Evolutionary conservation across 2,113 vertebrate species (phyloP).

Genomic region (Cricetomys ansorgei): DNA sequence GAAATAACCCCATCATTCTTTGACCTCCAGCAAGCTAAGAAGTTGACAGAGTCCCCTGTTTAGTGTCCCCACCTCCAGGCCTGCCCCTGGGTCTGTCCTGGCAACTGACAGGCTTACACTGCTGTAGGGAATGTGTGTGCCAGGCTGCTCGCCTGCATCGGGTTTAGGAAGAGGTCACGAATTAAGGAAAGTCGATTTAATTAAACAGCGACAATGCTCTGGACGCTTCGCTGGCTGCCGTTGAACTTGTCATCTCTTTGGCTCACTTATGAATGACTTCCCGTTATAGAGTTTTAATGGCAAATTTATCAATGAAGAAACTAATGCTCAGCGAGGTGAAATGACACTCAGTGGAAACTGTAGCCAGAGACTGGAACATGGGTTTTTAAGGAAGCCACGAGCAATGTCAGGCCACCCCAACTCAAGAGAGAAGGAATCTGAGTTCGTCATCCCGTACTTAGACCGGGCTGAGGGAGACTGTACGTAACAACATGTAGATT

Average conservation of each 20-base stretch:
- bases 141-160: neutral
- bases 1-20: constrained; percentile 38
- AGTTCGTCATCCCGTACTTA: neutral
- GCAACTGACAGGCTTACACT: neutral
- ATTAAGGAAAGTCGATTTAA: neutral
- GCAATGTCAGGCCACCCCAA: neutral
- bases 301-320: constrained; percentile 8
- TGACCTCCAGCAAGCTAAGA: neutral
- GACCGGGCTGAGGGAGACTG: too few species aligned
- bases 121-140: neutral
- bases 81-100: neutral
- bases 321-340: neutral
- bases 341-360: neutral
- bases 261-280: neutral
- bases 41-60: neutral
- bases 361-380: neutral
- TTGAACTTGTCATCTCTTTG: neutral
- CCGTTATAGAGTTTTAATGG: neutral
- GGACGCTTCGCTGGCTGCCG: neutral
- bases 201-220: neutral
- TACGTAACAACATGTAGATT: neutral
- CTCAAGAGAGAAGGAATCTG: neutral
- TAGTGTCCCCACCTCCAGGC: neutral
- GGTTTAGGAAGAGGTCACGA: neutral
- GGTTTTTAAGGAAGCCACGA: neutral